Conservation (phyloP, 1,140 invertebrate genomes). For the Lucilia cuprina region DNA sequence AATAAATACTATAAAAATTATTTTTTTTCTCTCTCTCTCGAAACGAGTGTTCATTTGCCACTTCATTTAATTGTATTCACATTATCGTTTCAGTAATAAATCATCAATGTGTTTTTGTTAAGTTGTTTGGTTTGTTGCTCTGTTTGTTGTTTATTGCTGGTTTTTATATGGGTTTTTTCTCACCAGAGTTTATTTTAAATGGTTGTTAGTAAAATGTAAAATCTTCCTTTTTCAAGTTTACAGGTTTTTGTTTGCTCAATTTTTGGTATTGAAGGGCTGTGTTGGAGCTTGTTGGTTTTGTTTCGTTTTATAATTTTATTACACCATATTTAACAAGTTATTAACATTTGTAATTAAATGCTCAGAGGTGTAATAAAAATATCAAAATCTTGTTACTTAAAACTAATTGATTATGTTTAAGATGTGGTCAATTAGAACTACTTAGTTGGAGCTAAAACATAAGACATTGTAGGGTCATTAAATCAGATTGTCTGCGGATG, state of each 20-base stretch:
- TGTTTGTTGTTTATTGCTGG: background rate
- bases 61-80: slow-evolving; percentile 51
- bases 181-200: slow-evolving; percentile 9
- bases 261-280: background rate
- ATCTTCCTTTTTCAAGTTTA: slow-evolving; percentile 7
- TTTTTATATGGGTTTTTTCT: slow-evolving; percentile 16
- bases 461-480: background rate
- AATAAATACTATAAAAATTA: slow-evolving; percentile 42
- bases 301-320: background rate
- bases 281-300: background rate
- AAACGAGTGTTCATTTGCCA: slow-evolving; percentile 59
- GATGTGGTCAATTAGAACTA: background rate
- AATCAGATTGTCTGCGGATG: too few relatives aligned
- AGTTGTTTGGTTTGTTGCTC: background rate
- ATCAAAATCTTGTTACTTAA: background rate
- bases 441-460: background rate
- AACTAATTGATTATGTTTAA: background rate
- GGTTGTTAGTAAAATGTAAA: background rate
- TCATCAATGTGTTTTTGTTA: slow-evolving; percentile 13
- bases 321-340: slow-evolving; percentile 16
- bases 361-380: background rate
- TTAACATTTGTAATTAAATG: slow-evolving; percentile 30
- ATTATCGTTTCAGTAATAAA: slow-evolving; percentile 33
- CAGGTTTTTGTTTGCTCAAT: background rate
- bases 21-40: slow-evolving; percentile 30